Evolutionary conservation across 37 sponge, comb jelly and placozoan genomes (phyloP).

Genomic region (Agelas oroides): DNA sequence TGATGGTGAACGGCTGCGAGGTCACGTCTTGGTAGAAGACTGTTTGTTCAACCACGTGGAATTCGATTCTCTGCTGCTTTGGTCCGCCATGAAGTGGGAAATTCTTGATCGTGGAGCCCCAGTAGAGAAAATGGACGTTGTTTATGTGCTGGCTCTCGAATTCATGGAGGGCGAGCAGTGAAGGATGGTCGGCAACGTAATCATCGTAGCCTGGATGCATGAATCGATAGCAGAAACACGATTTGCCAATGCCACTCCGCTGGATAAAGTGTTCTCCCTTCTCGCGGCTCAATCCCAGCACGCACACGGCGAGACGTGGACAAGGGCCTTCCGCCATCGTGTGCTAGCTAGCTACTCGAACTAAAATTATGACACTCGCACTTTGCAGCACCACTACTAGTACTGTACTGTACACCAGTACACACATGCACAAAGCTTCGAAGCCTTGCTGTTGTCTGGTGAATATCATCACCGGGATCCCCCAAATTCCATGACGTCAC

Average conservation of each 20-base stretch:
- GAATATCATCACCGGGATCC: too few species aligned
- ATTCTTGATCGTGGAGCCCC: constrained; percentile 39
- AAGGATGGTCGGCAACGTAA: constrained; percentile 54
- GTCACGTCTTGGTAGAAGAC: constrained; percentile 75
- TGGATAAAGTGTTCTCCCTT: constrained; percentile 5
- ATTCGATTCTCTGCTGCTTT: neutral
- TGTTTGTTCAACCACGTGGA: constrained; percentile 75
- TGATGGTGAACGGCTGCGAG: constrained; percentile 21
- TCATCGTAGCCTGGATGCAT: constrained; percentile 67
- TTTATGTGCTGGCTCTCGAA: constrained; percentile 61
- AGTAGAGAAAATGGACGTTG: constrained; percentile 67
- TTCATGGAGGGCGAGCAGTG: constrained; percentile 66
- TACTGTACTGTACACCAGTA: too few species aligned
- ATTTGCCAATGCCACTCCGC: constrained; percentile 68
- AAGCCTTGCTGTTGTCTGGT: too few species aligned
- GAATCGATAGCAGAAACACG: constrained; percentile 78
- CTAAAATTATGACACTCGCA: neutral
- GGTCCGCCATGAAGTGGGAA: neutral
- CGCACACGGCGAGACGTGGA: constrained; percentile 19
- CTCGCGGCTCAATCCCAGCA: constrained; percentile 48
- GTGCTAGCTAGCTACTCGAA: too few species aligned
- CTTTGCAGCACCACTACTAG: too few species aligned
- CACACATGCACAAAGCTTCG: too few species aligned
- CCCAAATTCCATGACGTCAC: too few species aligned
- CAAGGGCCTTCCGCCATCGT: neutral